Conservation (phyloP, 2,888 invertebrate genomes). For the Gibbula magus region DNA sequence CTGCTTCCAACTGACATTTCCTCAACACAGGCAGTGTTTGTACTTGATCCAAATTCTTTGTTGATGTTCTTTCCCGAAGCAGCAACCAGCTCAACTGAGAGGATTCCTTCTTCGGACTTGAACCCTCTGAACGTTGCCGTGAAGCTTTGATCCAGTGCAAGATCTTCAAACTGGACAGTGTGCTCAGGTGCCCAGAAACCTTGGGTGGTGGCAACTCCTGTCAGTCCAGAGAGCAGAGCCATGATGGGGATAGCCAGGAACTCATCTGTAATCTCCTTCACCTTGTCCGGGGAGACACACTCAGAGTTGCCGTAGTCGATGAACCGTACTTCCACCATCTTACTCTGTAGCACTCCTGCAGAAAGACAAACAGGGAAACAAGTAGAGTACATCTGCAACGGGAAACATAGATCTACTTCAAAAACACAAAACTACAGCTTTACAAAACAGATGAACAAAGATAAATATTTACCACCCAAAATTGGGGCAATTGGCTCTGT, state of each 20-base stretch:
- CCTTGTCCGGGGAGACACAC: constrained; percentile 46
- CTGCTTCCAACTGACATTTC: background rate
- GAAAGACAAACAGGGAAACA: background rate
- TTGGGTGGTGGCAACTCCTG: constrained; percentile 56
- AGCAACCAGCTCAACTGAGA: constrained; percentile 53
- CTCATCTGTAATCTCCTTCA: constrained; percentile 55
- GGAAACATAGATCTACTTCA: no score
- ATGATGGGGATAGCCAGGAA: constrained; percentile 59
- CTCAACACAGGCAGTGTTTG: constrained; percentile 40
- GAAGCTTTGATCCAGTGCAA: constrained; percentile 61
- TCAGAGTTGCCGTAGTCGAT: constrained; percentile 75
- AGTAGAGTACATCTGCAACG: no score
- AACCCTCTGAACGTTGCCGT: constrained; percentile 50
- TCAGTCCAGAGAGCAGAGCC: constrained; percentile 60
- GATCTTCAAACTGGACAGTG: constrained; percentile 64
- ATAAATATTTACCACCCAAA: no score
- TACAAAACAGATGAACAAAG: no score
- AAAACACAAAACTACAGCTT: no score
- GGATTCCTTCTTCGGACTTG: constrained; percentile 44
- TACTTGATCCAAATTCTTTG: constrained; percentile 56
- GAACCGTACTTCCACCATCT: constrained; percentile 66
- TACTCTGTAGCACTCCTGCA: constrained; percentile 57
- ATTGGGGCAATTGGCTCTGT: no score
- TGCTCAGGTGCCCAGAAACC: constrained; percentile 67
- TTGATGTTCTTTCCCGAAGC: constrained; percentile 57